Conservation (phyloP, 2,113 vertebrate species). For the Ptilorrhoa leucosticta region DNA sequence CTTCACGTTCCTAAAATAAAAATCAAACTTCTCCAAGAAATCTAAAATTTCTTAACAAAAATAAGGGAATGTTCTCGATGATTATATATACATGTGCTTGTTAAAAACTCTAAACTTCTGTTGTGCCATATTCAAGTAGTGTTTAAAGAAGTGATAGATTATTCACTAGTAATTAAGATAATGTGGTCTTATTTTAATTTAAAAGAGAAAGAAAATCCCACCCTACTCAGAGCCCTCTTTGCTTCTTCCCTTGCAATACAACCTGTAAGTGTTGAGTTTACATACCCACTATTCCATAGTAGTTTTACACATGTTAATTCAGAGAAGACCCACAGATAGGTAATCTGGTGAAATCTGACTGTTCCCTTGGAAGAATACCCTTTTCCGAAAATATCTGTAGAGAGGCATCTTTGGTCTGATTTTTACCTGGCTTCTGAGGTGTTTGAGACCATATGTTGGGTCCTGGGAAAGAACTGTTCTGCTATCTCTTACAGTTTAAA, state of each 20-base stretch:
- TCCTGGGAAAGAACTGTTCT: not conserved
- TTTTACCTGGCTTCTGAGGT: not conserved
- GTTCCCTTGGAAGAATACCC: not conserved
- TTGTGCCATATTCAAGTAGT: not conserved
- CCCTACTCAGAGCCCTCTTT: not conserved
- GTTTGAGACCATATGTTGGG: not conserved
- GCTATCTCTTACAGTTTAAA: not conserved
- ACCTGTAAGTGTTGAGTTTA: not conserved
- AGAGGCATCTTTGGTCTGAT: not conserved
- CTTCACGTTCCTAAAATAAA: not conserved
- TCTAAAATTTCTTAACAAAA: not conserved
- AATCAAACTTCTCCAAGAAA: not conserved
- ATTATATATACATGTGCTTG: not conserved
- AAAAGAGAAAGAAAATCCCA: not conserved
- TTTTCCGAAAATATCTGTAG: not conserved
- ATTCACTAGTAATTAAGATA: not conserved
- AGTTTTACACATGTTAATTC: not conserved
- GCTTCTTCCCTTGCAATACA: not conserved
- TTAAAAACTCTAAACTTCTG: not conserved
- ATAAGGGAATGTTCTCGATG: not conserved
- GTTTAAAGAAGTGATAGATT: not conserved
- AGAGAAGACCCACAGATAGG: not conserved
- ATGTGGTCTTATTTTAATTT: not conserved
- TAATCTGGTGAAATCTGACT: not conserved
- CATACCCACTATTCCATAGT: not conserved